phyloP scores from a whole-genome alignment of 2,797 vertebrate species.

The Eurystomus glaucurus region DNA sequence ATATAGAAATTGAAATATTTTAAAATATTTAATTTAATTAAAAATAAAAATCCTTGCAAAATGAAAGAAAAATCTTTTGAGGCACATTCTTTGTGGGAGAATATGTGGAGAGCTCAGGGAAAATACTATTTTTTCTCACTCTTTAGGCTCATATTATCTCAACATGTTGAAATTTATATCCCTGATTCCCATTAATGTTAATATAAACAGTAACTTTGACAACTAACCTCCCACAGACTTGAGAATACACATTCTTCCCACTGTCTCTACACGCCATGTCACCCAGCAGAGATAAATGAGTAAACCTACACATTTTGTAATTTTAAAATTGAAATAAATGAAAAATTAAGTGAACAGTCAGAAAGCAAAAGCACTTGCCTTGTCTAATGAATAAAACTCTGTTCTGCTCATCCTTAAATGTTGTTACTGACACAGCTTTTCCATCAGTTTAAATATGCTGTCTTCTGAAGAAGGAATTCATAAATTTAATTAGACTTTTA shows the following conservation, averaged over 20 bases:
- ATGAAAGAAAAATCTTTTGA: not conserved
- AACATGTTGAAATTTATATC: not conserved
- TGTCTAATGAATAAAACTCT: not conserved
- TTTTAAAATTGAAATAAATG: not conserved
- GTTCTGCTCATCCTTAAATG: slow-evolving; percentile 8
- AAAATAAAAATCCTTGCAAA: not conserved
- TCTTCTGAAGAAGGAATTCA: not conserved
- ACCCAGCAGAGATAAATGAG: not conserved
- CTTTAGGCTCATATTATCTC: not conserved
- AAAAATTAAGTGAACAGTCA: not conserved
- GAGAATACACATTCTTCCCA: not conserved
- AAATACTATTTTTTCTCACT: not conserved
- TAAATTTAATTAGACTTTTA: not conserved
- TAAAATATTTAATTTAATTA: not conserved
- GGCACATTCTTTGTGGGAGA: not conserved
- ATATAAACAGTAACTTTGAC: not conserved
- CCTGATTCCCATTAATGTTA: not conserved
- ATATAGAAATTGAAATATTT: not conserved
- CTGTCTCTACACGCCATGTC: not conserved
- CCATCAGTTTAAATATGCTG: not conserved
- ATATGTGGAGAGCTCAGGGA: not conserved
- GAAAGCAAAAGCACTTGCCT: not conserved
- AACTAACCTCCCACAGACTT: not conserved
- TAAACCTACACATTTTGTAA: not conserved
- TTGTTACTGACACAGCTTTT: not conserved